Conservation (phyloP, 2,888 invertebrate genomes). For the Drosophila pseudotakahashii region DNA sequence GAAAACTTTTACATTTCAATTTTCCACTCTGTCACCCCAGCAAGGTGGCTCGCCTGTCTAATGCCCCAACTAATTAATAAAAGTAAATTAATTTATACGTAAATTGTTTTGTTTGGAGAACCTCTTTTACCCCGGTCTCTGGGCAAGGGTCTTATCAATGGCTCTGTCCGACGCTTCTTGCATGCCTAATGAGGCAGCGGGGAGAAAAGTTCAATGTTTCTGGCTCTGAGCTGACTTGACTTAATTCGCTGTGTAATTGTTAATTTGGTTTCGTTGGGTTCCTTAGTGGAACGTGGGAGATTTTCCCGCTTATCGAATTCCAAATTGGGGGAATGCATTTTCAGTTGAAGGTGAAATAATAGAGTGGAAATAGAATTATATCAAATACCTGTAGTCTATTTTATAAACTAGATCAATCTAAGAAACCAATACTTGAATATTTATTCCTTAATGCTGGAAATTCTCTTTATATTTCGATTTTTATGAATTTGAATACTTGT, state of each 20-base stretch:
- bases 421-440: no score
- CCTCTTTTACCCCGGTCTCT: conserved; percentile 9
- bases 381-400: no score
- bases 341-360: background rate
- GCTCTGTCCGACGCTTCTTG: conserved; percentile 64
- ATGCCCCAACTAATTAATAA: conserved; percentile 81
- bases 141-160: conserved; percentile 60
- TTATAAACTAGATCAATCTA: no score
- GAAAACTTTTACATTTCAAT: conserved; percentile 64
- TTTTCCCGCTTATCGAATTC: conserved; percentile 41
- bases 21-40: conserved; percentile 66
- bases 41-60: conserved; percentile 57
- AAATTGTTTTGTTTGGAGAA: conserved; percentile 74
- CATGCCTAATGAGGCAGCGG: conserved; percentile 69
- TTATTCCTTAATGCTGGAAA: no score
- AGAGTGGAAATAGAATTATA: no score
- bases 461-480: no score
- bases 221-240: conserved; percentile 12
- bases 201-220: conserved; percentile 30
- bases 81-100: conserved; percentile 83
- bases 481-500: no score
- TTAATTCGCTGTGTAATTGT: conserved; percentile 65
- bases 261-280: conserved; percentile 61
- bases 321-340: conserved; percentile 5
- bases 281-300: conserved; percentile 77